Evolutionary conservation across 37 sponge, comb jelly and placozoan species (phyloP).

Genomic region (Agelas oroides): DNA sequence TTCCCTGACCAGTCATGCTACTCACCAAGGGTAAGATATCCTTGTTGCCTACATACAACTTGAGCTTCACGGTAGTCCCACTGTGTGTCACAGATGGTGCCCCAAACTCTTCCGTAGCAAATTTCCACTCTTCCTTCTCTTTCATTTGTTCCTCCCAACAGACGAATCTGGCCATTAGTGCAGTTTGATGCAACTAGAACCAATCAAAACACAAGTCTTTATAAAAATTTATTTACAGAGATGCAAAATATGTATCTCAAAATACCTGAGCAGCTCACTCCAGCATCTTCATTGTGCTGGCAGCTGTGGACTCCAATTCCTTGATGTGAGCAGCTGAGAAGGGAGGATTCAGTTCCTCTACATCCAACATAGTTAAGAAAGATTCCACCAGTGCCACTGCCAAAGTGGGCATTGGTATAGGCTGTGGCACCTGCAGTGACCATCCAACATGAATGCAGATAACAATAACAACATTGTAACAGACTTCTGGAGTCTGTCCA

Average conservation of each 20-base stretch:
- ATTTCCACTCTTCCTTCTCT: constrained; percentile 23
- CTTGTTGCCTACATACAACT: background rate
- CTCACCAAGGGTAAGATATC: background rate
- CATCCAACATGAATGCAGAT: too few species aligned
- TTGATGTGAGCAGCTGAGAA: background rate
- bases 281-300: too few species aligned
- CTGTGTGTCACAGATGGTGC: background rate
- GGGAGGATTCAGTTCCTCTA: background rate
- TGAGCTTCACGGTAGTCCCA: background rate
- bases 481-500: too few species aligned
- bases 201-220: too few species aligned
- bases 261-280: too few species aligned
- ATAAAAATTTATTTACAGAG: too few species aligned
- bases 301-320: background rate
- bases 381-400: constrained; percentile 3
- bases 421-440: background rate
- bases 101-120: background rate
- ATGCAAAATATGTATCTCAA: too few species aligned
- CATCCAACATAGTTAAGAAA: background rate
- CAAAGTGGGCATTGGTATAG: background rate
- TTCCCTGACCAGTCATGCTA: too few species aligned
- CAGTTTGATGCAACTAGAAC: background rate
- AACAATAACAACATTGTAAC: too few species aligned
- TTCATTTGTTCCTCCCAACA: background rate
- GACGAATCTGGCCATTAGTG: background rate